These are phyloP conservation scores for Chymomyza procnemis DNA, from an alignment of 2,888 invertebrate genomes.

Conservation along the genomic window DNA sequence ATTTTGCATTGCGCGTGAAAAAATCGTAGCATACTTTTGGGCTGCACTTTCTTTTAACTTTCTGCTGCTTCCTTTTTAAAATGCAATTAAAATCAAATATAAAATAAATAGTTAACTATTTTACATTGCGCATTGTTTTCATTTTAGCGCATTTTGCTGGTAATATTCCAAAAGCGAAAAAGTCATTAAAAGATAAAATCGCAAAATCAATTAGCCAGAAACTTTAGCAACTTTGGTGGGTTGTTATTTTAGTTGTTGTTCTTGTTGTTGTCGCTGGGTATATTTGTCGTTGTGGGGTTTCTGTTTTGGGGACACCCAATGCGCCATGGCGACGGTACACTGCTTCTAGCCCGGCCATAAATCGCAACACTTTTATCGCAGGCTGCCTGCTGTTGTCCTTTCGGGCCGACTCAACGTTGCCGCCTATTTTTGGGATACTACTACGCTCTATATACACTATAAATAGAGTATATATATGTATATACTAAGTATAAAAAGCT, in stretches of 20 bases:
- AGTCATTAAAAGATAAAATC: constrained; percentile 74
- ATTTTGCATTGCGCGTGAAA: neutral
- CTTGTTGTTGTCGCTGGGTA: constrained; percentile 6
- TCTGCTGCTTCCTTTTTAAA: constrained; percentile 9
- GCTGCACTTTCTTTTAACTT: too few species aligned
- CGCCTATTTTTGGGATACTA: constrained; percentile 60
- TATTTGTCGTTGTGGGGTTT: neutral
- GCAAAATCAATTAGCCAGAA: constrained; percentile 74
- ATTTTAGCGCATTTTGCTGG: constrained; percentile 48
- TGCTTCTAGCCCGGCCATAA: constrained; percentile 66
- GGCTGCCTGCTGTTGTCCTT: constrained; percentile 5
- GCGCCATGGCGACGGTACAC: constrained; percentile 32
- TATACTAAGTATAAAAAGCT: constrained; percentile 14
- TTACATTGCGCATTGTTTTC: constrained; percentile 4
- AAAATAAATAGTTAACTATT: constrained; percentile 14
- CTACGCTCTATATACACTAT: neutral
- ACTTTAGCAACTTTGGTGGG: constrained; percentile 50
- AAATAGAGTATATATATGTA: neutral
- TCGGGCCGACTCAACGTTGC: constrained; percentile 37
- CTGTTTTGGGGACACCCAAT: neutral
- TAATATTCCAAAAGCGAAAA: constrained; percentile 44
- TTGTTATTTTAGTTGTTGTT: neutral
- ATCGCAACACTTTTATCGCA: constrained; percentile 72
- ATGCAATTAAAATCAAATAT: constrained; percentile 52
- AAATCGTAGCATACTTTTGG: constrained; percentile 21